Conservation (phyloP, 2,113 vertebrate species). For the Etia nguti region DNA sequence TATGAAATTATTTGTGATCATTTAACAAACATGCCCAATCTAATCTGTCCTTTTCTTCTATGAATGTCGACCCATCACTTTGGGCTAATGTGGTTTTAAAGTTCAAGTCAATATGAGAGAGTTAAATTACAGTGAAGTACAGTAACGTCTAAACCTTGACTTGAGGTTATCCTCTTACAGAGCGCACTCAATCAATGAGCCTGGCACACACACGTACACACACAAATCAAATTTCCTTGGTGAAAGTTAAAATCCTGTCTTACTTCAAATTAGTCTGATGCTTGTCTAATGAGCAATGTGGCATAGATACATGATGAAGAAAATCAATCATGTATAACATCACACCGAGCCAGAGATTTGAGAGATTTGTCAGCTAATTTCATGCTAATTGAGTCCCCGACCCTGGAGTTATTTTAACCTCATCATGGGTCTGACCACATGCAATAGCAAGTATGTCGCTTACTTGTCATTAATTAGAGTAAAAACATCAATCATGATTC, state of each 20-base stretch:
- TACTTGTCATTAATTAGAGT: conserved; percentile 26
- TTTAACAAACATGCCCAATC: not conserved
- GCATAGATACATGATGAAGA: conserved; percentile 29
- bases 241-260: conserved; percentile 11
- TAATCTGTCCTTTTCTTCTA: not conserved
- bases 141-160: not conserved
- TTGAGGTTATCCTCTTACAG: not conserved
- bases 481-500: conserved; percentile 30
- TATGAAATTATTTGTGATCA: not conserved
- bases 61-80: not conserved
- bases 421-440: conserved; percentile 5
- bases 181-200: not conserved
- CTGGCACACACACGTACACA: not conserved
- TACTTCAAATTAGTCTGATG: conserved; percentile 18
- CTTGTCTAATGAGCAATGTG: conserved; percentile 45
- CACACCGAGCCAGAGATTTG: conserved; percentile 24
- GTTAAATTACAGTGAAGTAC: not conserved
- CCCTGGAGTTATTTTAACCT: conserved; percentile 47
- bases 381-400: conserved; percentile 49
- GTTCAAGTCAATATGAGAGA: not conserved
- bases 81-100: not conserved
- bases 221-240: not conserved
- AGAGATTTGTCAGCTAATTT: conserved; percentile 59
- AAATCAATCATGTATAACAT: conserved; percentile 48
- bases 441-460: not conserved